Conservation (phyloP, 2,113 vertebrate species). For the Pontoporia blainvillei region DNA sequence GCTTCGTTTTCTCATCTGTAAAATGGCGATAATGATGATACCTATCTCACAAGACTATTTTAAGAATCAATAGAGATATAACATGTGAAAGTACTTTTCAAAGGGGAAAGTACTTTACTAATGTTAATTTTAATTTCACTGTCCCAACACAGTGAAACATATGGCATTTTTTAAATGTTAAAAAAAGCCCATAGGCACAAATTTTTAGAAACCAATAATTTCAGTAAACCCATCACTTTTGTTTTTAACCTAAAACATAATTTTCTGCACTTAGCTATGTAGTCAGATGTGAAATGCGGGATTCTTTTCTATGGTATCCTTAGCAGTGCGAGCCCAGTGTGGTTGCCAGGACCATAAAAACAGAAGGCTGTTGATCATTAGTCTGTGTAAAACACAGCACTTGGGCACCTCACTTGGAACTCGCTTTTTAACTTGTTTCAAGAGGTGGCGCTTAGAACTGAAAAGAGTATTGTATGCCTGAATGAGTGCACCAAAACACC, state of each 20-base stretch:
- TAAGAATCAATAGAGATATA: background rate
- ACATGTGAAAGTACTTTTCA: background rate
- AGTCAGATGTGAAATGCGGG: background rate
- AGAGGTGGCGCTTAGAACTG: constrained; percentile 71
- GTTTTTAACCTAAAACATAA: background rate
- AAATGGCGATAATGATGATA: background rate
- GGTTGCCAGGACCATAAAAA: constrained; percentile 49
- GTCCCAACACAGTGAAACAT: constrained; percentile 18
- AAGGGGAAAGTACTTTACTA: background rate
- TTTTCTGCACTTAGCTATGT: background rate
- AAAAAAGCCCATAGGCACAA: background rate
- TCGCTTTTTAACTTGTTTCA: constrained; percentile 69
- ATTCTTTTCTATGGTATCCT: constrained; percentile 25
- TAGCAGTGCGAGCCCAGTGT: background rate
- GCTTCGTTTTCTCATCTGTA: background rate
- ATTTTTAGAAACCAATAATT: constrained; percentile 44
- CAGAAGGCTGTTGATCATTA: constrained; percentile 62
- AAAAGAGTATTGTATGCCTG: constrained; percentile 70
- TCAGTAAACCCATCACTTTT: background rate
- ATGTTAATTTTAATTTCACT: background rate
- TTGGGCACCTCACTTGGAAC: constrained; percentile 66
- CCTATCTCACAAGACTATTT: background rate
- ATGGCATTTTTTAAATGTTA: background rate
- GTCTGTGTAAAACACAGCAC: constrained; percentile 53
- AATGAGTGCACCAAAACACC: constrained; percentile 69